Evolutionary conservation across 1,140 invertebrate genomes (phyloP).

Genomic region (Eueides isabella): DNA sequence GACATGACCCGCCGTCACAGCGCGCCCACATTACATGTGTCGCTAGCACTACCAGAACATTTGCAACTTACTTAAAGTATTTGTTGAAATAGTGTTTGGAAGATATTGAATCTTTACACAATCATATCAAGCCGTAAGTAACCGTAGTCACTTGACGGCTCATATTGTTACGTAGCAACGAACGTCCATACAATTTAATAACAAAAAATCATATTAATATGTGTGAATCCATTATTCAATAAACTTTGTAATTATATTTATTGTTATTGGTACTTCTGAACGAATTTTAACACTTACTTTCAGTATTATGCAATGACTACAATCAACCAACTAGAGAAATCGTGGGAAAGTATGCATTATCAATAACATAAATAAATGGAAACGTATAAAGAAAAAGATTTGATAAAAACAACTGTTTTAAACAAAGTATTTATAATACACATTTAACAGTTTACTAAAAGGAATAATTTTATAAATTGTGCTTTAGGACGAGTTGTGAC

Average conservation of each 20-base stretch:
- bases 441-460: neutral
- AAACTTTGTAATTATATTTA: constrained; percentile 33
- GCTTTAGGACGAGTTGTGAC: constrained; percentile 19
- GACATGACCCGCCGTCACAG: constrained; percentile 51
- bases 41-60: constrained; percentile 56
- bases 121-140: constrained; percentile 14
- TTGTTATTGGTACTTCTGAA: constrained; percentile 41
- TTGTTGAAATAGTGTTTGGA: neutral
- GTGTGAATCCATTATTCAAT: constrained; percentile 42
- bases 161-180: constrained; percentile 33
- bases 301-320: constrained; percentile 43
- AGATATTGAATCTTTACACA: neutral
- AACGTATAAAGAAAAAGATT: constrained; percentile 40
- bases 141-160: constrained; percentile 28
- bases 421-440: neutral
- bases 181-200: constrained; percentile 36
- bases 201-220: constrained; percentile 37
- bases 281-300: constrained; percentile 49
- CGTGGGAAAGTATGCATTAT: constrained; percentile 51
- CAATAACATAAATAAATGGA: constrained; percentile 51
- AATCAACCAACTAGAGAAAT: constrained; percentile 40
- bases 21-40: constrained; percentile 57
- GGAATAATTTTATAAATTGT: constrained; percentile 18
- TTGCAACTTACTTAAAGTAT: constrained; percentile 37
- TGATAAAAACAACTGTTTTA: neutral